These are phyloP conservation scores for Alviniconcha strummeri DNA, from an alignment of 2,888 invertebrate species.

Conservation along the genomic window DNA sequence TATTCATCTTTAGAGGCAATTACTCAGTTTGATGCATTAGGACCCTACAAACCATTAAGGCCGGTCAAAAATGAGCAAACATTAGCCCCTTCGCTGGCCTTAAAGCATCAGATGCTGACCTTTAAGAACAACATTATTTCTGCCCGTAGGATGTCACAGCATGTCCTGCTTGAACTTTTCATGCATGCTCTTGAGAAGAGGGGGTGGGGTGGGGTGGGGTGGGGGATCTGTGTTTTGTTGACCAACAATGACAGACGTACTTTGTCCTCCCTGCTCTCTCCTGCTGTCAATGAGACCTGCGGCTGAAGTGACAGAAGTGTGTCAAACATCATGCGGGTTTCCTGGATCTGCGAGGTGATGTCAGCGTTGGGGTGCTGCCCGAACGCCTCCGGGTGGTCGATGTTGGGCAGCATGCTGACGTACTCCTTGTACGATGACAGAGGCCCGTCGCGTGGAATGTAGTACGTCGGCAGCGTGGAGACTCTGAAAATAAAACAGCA, in stretches of 20 bases:
- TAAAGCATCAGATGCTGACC: no score
- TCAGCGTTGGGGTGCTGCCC: slow-evolving; percentile 94
- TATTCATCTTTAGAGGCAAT: no score
- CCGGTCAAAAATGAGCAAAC: no score
- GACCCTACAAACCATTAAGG: no score
- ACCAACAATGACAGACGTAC: slow-evolving; percentile 69
- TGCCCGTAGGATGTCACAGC: no score
- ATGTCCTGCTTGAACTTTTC: no score
- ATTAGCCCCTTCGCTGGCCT: no score
- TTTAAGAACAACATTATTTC: no score
- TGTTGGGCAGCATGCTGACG: slow-evolving; percentile 84
- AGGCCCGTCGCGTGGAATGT: slow-evolving; percentile 87
- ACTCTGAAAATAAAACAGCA: slow-evolving; percentile 76
- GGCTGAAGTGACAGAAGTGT: slow-evolving; percentile 87
- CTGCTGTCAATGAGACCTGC: slow-evolving; percentile 75
- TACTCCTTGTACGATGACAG: slow-evolving; percentile 88
- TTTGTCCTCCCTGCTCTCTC: slow-evolving; percentile 83
- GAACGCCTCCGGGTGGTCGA: slow-evolving; percentile 90
- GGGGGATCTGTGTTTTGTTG: no score
- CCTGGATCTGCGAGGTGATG: slow-evolving; percentile 88
- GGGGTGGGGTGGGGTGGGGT: no score
- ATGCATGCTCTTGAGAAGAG: no score
- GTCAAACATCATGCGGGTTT: slow-evolving; percentile 84
- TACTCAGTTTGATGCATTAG: no score
- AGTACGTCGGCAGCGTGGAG: slow-evolving; percentile 84